Base-by-base conservation (phyloP, 2,797 vertebrate genomes). In the Rhodeus uyekii region DNA sequence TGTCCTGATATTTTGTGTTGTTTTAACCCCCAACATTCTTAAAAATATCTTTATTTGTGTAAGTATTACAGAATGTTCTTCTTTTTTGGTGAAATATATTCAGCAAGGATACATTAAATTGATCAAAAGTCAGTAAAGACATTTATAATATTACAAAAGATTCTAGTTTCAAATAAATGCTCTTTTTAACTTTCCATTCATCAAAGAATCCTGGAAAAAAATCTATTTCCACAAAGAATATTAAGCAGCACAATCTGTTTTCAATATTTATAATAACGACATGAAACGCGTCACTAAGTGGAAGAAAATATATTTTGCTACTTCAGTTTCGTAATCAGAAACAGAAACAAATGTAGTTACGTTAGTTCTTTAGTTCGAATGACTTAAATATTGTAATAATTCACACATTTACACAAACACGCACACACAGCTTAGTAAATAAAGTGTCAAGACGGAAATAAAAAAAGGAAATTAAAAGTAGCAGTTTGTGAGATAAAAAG, bases 401-500 rank as follows among this genome's bases (percentile, higher is more conserved):
- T 27, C 27, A 44, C n/a, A n/a, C 22, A 60, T 32, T 24, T 18
- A 61, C 29, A 65, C 36, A 58, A 27, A 36, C 58, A 16, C 3
- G 18, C 44, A 60, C 58, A 74, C 60, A 68, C 13, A 69, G 42
- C 39, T 80, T 64, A 50, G 65, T 73, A 75, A 83, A 86, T 60
- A 80, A 84, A 68, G 71, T 74, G 74, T 87, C 34, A 80, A 50
- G 58, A 67, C 77, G 76, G 74, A 78, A 88, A 87, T 79, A n/a
- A n/a, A n/a, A n/a, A n/a, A n/a, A 87, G 87, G 85, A 88, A 86
- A 86, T 85, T 71, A 84, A 82, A 87, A 86, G 81, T 86, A 86
- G 83, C 81, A 83, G 84, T 80, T 88, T 82, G 61, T 76, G 74
- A 71, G 60, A 76, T 81, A 76, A 76, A 78, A 86, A 86, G 67